Evolutionary conservation across 2,113 vertebrate species (phyloP), one percentile per base, ranked within the genome.

Genomic region (Callaeas wilsoni): DNA sequence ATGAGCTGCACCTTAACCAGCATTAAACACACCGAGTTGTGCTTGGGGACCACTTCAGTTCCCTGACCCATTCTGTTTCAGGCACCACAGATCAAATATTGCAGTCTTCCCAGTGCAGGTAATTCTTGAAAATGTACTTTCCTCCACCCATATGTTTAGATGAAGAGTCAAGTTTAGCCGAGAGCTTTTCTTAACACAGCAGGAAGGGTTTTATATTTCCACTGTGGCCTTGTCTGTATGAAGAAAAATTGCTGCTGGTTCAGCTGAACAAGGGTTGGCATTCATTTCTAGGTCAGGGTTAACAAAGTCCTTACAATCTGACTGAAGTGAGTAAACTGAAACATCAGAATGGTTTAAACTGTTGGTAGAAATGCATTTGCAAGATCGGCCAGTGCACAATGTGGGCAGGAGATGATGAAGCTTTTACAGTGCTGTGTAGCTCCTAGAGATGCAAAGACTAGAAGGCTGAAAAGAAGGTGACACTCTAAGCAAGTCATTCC

Each of bases 241-340:
- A 87, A 92, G 78, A 80, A 89, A 94, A 95, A 84, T 73, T 91
- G 67, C 87, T 89, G 68, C 87, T 85, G 63, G n/a, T 84, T 95
- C 70, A 81, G 93, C 76, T 81, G 81, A 86, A 77, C 16, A 13
- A 29, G 29, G 14, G 30, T 35, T 90, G 46, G 42, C 56, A 55
- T 77, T 94, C 32, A 32, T 81, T 94, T 85, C 81, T 65, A 83
- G 65, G 15, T 59, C 50, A 77, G 77, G 26, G 65, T 92, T 82
- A 93, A 87, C 50, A 12, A 84, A 88, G 71, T 65, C 88, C 55
- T 91, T 57, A n/a, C 0, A 8, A 37, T 80, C 65, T 82, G 57
- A 62, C 80, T 84, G 77, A 90, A 92, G 53, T 29, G 50, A 90
- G 73, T 90, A 81, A 94, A 86, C 79, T 77, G 83, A 92, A 93